Conservation (phyloP, 1,140 invertebrate genomes). For the Bacillus rossius region DNA sequence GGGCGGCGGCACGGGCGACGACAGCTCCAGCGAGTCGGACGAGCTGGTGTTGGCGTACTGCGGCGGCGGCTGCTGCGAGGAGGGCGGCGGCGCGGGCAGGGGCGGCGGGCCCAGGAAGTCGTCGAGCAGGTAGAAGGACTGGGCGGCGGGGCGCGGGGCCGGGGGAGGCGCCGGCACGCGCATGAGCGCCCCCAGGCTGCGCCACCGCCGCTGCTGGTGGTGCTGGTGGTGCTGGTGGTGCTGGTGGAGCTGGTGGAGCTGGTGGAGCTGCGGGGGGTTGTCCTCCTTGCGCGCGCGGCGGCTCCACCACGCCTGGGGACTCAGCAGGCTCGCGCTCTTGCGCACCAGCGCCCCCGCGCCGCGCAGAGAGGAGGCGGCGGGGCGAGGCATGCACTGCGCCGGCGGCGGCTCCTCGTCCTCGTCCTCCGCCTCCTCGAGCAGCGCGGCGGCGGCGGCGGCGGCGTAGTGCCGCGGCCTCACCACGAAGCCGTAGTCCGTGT, state of each 20-base stretch:
- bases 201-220: constrained; percentile 35
- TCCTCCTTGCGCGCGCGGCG: constrained; percentile 8
- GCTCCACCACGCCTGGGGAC: constrained; percentile 39
- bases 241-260: constrained; percentile 26
- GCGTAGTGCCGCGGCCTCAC: constrained; percentile 13
- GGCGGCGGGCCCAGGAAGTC: constrained; percentile 43
- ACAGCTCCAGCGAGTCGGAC: constrained; percentile 29
- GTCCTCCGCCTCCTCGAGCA: constrained; percentile 23
- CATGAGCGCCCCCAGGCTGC: constrained; percentile 46
- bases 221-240: constrained; percentile 26
- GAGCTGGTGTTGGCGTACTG: constrained; percentile 18
- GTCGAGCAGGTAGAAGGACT: constrained; percentile 48
- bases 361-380: constrained; percentile 22
- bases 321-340: constrained; percentile 41
- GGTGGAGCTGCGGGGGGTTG: constrained; percentile 12
- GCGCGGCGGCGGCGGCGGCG: constrained; percentile 10
- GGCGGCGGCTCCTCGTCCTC: constrained; percentile 13
- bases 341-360: constrained; percentile 36
- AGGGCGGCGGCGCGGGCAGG: background rate
- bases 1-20: constrained; percentile 30
- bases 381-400: constrained; percentile 21
- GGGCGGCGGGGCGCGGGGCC: constrained; percentile 32
- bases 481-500: constrained; percentile 32
- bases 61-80: constrained; percentile 15
- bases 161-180: constrained; percentile 32